Conservation (phyloP, 2,797 vertebrate species). For the Malurus splendens region DNA sequence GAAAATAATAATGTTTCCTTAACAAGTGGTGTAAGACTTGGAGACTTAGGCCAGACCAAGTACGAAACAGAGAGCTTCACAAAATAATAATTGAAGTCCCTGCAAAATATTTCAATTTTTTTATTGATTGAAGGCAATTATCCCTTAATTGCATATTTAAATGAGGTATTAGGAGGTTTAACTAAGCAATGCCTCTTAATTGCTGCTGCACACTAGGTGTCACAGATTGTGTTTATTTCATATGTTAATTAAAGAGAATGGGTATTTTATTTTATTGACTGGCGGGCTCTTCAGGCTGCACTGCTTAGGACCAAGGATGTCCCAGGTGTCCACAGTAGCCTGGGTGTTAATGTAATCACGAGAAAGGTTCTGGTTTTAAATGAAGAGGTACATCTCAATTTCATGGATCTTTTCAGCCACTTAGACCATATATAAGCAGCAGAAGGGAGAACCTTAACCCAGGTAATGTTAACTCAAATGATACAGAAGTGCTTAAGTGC, state of each 20-base stretch:
- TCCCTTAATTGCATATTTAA: slow-evolving; percentile 89
- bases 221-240: slow-evolving; percentile 85
- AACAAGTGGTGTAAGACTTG: slow-evolving; percentile 35
- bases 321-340: slow-evolving; percentile 78
- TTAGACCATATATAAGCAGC: neutral
- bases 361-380: slow-evolving; percentile 77
- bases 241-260: slow-evolving; percentile 88
- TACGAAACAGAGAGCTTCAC: slow-evolving; percentile 64
- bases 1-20: slow-evolving; percentile 57
- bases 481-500: neutral
- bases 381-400: slow-evolving; percentile 55
- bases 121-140: slow-evolving; percentile 90
- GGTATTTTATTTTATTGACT: slow-evolving; percentile 82
- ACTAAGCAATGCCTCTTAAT: slow-evolving; percentile 92
- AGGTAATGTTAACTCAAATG: neutral
- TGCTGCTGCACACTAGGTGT: slow-evolving; percentile 89
- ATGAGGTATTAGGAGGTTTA: slow-evolving; percentile 87
- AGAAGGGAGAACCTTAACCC: slow-evolving; percentile 5
- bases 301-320: slow-evolving; percentile 69
- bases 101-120: slow-evolving; percentile 83
- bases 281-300: slow-evolving; percentile 67
- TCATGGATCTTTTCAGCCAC: slow-evolving; percentile 48
- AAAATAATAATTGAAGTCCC: slow-evolving; percentile 75
- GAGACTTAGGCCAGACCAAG: slow-evolving; percentile 48
- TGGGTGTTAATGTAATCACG: slow-evolving; percentile 83